Conservation (phyloP, 2,113 vertebrate genomes). For the Daubentonia madagascariensis region DNA sequence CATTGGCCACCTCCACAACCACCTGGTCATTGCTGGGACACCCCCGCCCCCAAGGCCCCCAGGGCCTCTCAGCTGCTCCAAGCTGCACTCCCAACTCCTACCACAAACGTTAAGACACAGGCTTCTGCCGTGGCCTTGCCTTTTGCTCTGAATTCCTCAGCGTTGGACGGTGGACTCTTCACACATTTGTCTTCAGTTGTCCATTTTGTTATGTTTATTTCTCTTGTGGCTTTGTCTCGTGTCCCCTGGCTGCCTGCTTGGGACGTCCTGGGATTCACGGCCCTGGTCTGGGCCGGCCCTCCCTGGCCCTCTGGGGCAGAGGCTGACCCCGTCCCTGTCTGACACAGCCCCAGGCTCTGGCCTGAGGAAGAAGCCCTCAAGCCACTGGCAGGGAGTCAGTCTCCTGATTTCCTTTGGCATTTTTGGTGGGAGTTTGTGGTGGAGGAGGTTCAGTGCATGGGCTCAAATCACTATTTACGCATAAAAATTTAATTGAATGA, state of each 20-base stretch:
- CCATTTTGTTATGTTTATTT: background rate
- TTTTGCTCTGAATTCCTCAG: background rate
- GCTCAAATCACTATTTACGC: background rate
- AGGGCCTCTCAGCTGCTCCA: fast-evolving
- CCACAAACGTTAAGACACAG: background rate
- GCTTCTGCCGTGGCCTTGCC: background rate
- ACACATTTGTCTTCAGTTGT: background rate
- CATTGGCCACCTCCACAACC: fast-evolving
- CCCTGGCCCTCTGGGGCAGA: background rate
- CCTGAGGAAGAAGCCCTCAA: fast-evolving
- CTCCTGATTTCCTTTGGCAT: background rate
- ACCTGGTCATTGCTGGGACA: no score
- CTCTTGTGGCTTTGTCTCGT: fast-evolving
- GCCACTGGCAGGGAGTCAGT: fast-evolving
- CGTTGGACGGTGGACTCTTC: no score
- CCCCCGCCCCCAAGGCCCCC: background rate
- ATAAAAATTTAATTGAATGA: background rate
- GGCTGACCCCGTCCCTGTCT: background rate
- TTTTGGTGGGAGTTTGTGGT: background rate
- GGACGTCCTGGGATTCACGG: fast-evolving
- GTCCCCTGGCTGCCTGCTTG: background rate
- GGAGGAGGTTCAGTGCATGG: background rate
- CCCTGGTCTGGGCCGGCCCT: background rate
- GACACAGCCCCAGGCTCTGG: background rate
- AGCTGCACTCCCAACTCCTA: background rate